A percentile compares a stretch with the other conserved stretches of the same genome.
Conservation (phyloP, 2,797 vertebrate genomes). For the Peromyscus attwateri region DNA sequence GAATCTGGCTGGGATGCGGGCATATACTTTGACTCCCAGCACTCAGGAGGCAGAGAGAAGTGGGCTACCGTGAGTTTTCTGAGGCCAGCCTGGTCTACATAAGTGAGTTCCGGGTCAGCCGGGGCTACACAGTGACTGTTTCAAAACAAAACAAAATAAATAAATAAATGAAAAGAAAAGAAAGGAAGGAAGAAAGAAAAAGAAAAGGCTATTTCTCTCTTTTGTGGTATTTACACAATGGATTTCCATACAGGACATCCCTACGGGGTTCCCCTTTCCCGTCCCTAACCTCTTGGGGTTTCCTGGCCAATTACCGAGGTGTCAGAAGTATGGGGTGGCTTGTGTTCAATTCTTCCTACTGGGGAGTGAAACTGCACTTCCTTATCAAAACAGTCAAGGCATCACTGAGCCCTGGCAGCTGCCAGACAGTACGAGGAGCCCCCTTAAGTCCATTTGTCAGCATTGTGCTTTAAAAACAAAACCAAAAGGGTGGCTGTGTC, state of each 20-base stretch:
- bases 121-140: not conserved
- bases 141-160: not conserved
- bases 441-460: slow-evolving; percentile 66
- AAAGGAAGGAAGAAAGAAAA: not conserved
- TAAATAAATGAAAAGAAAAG: not conserved
- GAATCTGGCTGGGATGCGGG: not conserved
- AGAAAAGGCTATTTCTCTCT: not conserved
- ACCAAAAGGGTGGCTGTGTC: slow-evolving; percentile 64
- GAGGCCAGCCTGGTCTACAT: not conserved
- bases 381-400: slow-evolving; percentile 1
- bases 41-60: not conserved
- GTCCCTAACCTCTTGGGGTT: not conserved
- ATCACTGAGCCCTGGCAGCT: not conserved
- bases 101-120: not conserved
- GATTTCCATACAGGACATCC: not conserved
- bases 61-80: not conserved
- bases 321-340: not conserved
- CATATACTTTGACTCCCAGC: not conserved
- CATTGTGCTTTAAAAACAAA: slow-evolving; percentile 71
- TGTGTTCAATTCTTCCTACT: slow-evolving; percentile 6
- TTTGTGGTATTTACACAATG: not conserved
- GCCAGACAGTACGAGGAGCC: not conserved
- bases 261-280: not conserved
- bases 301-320: slow-evolving; percentile 23
- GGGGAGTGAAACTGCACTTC: not conserved